Conservation (phyloP, 2,888 invertebrate species). For the Formica aserva region DNA sequence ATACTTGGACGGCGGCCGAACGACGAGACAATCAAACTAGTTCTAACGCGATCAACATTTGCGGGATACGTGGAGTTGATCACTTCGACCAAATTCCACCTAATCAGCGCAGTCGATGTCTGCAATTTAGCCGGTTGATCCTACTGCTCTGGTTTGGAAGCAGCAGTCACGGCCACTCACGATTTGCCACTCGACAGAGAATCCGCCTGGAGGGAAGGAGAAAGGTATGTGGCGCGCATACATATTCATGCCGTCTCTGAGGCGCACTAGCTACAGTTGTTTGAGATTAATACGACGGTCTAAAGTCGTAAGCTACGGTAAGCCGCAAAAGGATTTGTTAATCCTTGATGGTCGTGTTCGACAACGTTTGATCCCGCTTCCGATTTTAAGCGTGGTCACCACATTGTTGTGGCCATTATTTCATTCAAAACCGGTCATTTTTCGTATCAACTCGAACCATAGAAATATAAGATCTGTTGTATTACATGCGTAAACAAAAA, state of each 20-base stretch:
- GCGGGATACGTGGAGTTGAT: slow-evolving; percentile 64
- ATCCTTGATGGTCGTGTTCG: slow-evolving; percentile 68
- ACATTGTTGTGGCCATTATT: background rate
- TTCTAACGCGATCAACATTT: slow-evolving; percentile 69
- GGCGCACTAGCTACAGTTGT: slow-evolving; percentile 68
- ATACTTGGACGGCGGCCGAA: slow-evolving; percentile 35
- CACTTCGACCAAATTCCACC: slow-evolving; percentile 61
- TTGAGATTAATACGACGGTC: slow-evolving; percentile 76
- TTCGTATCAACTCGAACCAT: background rate
- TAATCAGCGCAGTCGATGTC: slow-evolving; percentile 69
- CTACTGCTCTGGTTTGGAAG: slow-evolving; percentile 64
- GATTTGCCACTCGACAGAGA: slow-evolving; percentile 69
- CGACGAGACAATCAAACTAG: slow-evolving; percentile 50
- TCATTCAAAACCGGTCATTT: background rate
- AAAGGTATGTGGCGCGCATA: slow-evolving; percentile 70
- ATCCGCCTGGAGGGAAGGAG: slow-evolving; percentile 17
- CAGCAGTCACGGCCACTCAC: slow-evolving; percentile 67
- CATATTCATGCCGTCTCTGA: slow-evolving; percentile 76
- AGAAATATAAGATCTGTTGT: background rate
- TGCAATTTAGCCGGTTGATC: slow-evolving; percentile 72
- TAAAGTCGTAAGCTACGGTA: slow-evolving; percentile 75
- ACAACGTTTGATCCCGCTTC: slow-evolving; percentile 53
- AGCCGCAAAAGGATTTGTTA: slow-evolving; percentile 67
- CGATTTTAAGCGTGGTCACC: slow-evolving; percentile 19
- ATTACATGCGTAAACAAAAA: background rate